Percentiles rank a stretch among this genome's conserved stretches.
Evolutionary conservation across 2,888 invertebrate species (phyloP).

Genomic region (Limenitis camilla): DNA sequence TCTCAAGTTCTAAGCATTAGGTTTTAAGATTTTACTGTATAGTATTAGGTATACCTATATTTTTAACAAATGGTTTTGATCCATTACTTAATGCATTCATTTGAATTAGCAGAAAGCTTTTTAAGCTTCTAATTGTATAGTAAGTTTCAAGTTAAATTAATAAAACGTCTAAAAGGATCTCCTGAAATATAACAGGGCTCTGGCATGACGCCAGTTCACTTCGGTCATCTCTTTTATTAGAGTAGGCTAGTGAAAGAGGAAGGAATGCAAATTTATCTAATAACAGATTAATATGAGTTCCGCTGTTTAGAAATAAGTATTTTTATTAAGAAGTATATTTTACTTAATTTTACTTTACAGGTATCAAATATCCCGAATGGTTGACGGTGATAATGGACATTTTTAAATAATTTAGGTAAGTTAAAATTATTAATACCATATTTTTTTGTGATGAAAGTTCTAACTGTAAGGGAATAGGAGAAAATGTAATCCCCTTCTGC

Average conservation of each 20-base stretch:
- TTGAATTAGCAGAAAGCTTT: background rate
- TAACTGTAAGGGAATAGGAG: no score
- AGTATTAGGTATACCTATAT: no score
- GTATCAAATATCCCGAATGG: background rate
- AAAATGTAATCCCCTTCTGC: no score
- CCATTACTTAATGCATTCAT: no score
- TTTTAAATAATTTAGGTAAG: conserved; percentile 5
- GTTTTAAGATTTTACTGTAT: no score
- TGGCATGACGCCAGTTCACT: conserved; percentile 51
- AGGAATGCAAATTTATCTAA: conserved; percentile 30
- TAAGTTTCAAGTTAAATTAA: conserved; percentile 64
- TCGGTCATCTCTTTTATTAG: conserved; percentile 43
- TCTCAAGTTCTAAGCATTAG: no score
- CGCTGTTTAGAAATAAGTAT: background rate
- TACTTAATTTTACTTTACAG: background rate
- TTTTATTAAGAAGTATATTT: background rate
- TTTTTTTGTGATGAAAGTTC: no score
- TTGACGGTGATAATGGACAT: background rate
- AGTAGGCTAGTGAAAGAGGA: conserved; percentile 26
- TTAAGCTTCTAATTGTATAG: background rate
- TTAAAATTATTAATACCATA: background rate
- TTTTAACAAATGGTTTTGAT: no score
- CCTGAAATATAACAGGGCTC: conserved; percentile 55
- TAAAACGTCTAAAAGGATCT: conserved; percentile 68
- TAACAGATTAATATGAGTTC: conserved; percentile 6